These are phyloP conservation scores for Perccottus glenii DNA, from an alignment of 2,113 vertebrate species.

Conservation along the genomic window DNA sequence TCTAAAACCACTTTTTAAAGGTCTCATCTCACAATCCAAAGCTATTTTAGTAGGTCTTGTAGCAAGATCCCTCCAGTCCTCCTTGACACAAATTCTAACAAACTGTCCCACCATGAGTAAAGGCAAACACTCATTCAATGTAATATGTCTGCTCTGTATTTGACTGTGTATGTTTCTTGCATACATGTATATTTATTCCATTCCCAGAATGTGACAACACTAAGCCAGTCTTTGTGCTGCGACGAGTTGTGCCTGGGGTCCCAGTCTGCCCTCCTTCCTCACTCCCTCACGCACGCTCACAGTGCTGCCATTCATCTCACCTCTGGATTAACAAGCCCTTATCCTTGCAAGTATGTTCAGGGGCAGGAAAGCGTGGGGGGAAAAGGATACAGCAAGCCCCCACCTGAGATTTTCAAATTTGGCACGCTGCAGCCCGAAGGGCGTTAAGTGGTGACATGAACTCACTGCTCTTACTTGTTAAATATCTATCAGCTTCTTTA, in stretches of 20 bases:
- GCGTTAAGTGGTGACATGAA: constrained; percentile 29
- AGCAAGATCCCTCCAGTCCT: too few relatives aligned
- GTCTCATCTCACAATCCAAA: too few relatives aligned
- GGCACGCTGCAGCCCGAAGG: not conserved
- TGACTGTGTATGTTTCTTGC: constrained; percentile 4
- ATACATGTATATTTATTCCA: constrained; percentile 38
- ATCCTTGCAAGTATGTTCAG: constrained; percentile 67
- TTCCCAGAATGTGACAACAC: constrained; percentile 43
- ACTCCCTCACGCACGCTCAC: constrained; percentile 42
- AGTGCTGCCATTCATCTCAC: constrained; percentile 74
- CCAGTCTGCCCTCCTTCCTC: constrained; percentile 48
- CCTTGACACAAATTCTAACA: too few relatives aligned
- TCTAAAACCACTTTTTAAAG: too few relatives aligned
- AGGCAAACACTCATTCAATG: not conserved
- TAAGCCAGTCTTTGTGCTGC: constrained; percentile 68
- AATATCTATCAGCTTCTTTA: constrained; percentile 41
- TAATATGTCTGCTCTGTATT: not conserved
- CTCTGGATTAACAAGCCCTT: constrained; percentile 69
- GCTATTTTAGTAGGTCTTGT: too few relatives aligned
- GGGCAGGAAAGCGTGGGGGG: constrained; percentile 34
- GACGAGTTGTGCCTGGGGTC: constrained; percentile 17
- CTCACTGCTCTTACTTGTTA: constrained; percentile 42
- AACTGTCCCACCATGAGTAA: too few relatives aligned
- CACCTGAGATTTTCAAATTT: constrained; percentile 33
- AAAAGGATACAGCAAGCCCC: constrained; percentile 26